Evolutionary conservation across 2,797 vertebrate species (phyloP).

Genomic region (Schizopygopsis malacanthus): DNA sequence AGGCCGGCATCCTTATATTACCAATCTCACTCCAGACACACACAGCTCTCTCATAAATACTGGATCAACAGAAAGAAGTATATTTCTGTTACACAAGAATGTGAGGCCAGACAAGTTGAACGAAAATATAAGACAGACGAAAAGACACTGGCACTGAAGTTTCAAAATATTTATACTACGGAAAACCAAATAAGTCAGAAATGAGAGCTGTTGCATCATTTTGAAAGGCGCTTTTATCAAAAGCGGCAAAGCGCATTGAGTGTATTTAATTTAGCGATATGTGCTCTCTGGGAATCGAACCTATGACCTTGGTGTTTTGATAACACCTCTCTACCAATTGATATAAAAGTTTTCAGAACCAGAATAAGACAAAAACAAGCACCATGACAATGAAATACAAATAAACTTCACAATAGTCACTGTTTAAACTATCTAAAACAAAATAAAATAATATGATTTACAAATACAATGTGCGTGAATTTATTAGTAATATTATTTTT

Average conservation of each 20-base stretch:
- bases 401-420: not conserved
- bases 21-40: slow-evolving; percentile 33
- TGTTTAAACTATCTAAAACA: not conserved
- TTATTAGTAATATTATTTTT: not conserved
- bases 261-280: not conserved
- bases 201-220: not conserved
- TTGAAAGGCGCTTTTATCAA: not conserved
- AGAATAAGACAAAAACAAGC: slow-evolving; percentile 1
- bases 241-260: not conserved
- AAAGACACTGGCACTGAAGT: not conserved
- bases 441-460: not conserved
- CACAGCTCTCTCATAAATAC: slow-evolving; percentile 19
- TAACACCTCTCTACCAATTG: not conserved
- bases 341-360: slow-evolving; percentile 9
- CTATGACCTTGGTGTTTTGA: not conserved
- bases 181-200: not conserved
- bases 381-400: slow-evolving; percentile 8
- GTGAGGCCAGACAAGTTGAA: slow-evolving; percentile 36
- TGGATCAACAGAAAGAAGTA: slow-evolving; percentile 33
- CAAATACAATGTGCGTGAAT: not conserved
- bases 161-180: not conserved
- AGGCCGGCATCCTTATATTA: slow-evolving; percentile 11
- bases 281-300: not conserved
- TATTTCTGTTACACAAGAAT: slow-evolving; percentile 37
- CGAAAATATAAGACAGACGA: not conserved